Evolutionary conservation across 2,113 vertebrate species (phyloP).

Genomic region (Myrmecophaga tridactyla): DNA sequence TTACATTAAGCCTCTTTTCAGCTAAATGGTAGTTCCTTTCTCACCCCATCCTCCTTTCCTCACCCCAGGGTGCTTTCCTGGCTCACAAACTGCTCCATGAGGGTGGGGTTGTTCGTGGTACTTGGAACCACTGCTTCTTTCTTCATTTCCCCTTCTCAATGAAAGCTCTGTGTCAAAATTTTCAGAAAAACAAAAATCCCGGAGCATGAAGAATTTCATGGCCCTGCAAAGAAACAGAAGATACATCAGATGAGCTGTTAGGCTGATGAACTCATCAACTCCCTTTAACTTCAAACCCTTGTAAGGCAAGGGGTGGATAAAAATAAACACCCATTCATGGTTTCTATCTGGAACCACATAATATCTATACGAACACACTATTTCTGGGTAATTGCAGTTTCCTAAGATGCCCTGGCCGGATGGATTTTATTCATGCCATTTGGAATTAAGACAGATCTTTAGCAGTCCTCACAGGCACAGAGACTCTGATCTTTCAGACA

Average conservation of each 20-base stretch:
- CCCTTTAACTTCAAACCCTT: slow-evolving; percentile 58
- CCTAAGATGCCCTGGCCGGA: slow-evolving; percentile 6
- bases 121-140: neutral
- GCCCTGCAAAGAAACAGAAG: slow-evolving; percentile 65
- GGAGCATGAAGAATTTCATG: slow-evolving; percentile 59
- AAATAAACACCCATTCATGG: slow-evolving; percentile 63
- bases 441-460: slow-evolving; percentile 53
- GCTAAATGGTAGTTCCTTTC: neutral
- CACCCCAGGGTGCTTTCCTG: neutral
- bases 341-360: slow-evolving; percentile 45
- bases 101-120: neutral
- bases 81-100: neutral
- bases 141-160: slow-evolving; percentile 45
- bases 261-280: slow-evolving; percentile 42
- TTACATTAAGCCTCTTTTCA: neutral
- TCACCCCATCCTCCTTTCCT: neutral
- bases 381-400: slow-evolving; percentile 36
- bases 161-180: slow-evolving; percentile 47
- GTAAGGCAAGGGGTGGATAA: slow-evolving; percentile 46
- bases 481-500: slow-evolving; percentile 51
- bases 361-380: neutral
- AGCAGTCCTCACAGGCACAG: neutral
- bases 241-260: slow-evolving; percentile 46
- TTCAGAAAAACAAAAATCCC: slow-evolving; percentile 52
- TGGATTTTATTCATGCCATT: slow-evolving; percentile 58